Base-by-base conservation (phyloP, 2,797 vertebrate species). In the Scolopax bukidnonensis region DNA sequence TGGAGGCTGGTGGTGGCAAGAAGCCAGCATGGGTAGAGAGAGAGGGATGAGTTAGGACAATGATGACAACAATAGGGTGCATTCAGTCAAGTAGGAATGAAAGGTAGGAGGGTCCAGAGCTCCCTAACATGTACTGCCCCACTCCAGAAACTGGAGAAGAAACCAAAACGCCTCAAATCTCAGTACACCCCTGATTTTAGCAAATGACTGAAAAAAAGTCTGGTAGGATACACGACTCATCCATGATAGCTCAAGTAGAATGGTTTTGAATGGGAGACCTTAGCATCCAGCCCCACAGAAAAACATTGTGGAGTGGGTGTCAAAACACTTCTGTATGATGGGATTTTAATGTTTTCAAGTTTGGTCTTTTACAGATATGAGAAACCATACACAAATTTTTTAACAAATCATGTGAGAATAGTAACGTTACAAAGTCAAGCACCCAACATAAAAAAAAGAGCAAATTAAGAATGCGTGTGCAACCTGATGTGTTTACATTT, bases 381-480 rank as follows among this genome's bases (percentile, higher is more conserved):
- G 70, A 79, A 85, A 63, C 51, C 43, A 77, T 4, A 68, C 32
- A 82, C 6, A 63, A 70, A 67, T 67, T 77, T 67, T 77, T 83
- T 85, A 95, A 75, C 56, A 89, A 86, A 47, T 90, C n/a, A 27
- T 11, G 20, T 38, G 80, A 48, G 28, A 91, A 80, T 51, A 91
- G 40, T 71, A 83, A 74, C 19, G 47, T 71, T 79, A 85, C 9
- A 9, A 89, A 91, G 59, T 76, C 56, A 87, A 80, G 48, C 40
- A 80, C 14, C 30, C 9, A 63, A 32, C 71, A 51, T 21, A 54
- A 85, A 92, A 85, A 67, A 0, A 0, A 19, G 85, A 93, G 82
- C 16, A 68, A 94, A 93, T 75, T 71, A 91, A 91, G 73, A 95
- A 88, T 30, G 65, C 13, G 57, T 40, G 65, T 65, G 83, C 50